These are phyloP conservation scores for Microcebus lehilahytsara DNA, from an alignment of 2,113 vertebrate species.

Conservation along the genomic window DNA sequence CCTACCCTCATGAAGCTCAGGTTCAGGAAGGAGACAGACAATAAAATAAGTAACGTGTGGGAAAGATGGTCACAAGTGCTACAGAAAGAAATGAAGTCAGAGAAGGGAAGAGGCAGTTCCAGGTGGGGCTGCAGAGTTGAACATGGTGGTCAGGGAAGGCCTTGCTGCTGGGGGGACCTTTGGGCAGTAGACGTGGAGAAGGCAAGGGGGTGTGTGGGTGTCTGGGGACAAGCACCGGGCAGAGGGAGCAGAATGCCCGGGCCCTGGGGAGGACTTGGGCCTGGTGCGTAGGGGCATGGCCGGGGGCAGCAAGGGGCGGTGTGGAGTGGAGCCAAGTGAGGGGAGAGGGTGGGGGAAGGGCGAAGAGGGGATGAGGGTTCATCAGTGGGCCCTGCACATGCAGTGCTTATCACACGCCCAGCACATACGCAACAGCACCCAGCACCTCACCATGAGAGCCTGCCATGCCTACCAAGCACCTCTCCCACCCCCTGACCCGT, in stretches of 20 bases:
- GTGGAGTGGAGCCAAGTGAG: background rate
- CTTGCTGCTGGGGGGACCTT: background rate
- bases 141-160: too few relatives aligned
- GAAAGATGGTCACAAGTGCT: background rate
- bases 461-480: background rate
- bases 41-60: background rate
- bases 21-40: background rate
- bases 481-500: background rate
- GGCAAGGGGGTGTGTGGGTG: fast-evolving
- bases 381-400: background rate
- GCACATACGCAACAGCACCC: background rate
- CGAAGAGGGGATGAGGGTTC: fast-evolving
- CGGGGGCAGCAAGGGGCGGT: background rate
- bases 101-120: background rate
- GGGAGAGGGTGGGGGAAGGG: background rate
- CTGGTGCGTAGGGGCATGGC: too few relatives aligned
- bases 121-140: background rate
- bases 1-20: background rate
- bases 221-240: background rate
- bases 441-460: fast-evolving
- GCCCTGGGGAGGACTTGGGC: fast-evolving
- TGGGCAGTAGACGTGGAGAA: background rate
- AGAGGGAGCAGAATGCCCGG: background rate
- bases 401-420: background rate
- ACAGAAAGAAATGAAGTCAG: background rate